Base-by-base conservation (phyloP, 2,113 vertebrate genomes). In the Delphinus delphis region DNA sequence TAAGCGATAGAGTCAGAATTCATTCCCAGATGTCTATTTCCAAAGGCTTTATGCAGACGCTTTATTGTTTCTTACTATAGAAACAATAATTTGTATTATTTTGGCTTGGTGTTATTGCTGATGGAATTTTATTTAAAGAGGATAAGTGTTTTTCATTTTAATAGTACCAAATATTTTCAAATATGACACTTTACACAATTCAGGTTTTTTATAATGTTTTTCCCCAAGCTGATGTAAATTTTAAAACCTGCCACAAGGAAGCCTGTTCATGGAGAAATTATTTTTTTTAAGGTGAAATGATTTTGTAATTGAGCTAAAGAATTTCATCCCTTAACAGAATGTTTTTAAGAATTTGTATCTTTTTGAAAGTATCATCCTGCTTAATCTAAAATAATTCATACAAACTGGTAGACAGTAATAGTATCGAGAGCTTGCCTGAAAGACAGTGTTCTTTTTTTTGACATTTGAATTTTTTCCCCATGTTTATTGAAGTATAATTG, bases 41-140 rank as follows among this genome's bases (percentile, higher is more conserved):
- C n/a, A 87, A 96, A 94, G 63, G 21, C 4, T 74, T 6, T 60
- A 4, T 31, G n/a, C 31, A 55, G 53, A 25, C 28, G 68, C 18
- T 47, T 47, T 47, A 11, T 47, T 47, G 44, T 47, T 47, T 47
- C 44, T 86, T 62, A 76, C 38, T 38, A 71, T 81, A 62, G 23
- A 85, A 84, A 63, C 2, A 70, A 10, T 23, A 33, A 5, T 33
- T 82, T 83, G 15, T n/a, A 62, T 73, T 89, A 67, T 58, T 62
- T 92, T 82, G 85, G 12, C 9, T 68, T 44, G 0, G 1, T 68
- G 7, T 55, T 90, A 93, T 93, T 44, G 14, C 65, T 95, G 60
- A 90, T 20, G 67, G 26, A 68, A 76, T 81, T 73, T 88, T 95
- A 88, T 67, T 90, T 79, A 41, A 90, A 90, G 44, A 91, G 8